A percentile compares a stretch with the other conserved stretches of the same genome.
phyloP scores from a whole-genome alignment of 2,113 vertebrate species.

The Phycodurus eques region DNA sequence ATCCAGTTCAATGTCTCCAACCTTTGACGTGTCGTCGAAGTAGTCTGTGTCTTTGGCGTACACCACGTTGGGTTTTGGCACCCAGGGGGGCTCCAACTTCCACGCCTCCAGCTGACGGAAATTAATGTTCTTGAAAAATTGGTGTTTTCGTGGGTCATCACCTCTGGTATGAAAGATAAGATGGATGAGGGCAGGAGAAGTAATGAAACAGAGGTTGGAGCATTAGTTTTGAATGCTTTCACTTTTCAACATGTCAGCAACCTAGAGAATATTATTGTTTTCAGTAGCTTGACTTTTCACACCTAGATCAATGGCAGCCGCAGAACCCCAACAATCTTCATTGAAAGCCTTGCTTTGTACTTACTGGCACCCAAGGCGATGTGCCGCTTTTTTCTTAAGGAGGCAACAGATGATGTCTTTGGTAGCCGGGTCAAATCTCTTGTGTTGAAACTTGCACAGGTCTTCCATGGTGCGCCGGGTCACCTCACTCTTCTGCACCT shows the following conservation, averaged over 20 bases:
- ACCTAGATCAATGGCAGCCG: too few relatives aligned
- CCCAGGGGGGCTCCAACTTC: conserved; percentile 78
- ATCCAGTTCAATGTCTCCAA: conserved; percentile 73
- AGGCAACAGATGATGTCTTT: conserved; percentile 80
- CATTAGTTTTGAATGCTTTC: background rate
- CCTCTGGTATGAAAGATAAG: conserved; percentile 51
- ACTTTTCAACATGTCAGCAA: background rate
- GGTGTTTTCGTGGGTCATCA: conserved; percentile 80
- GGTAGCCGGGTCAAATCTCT: conserved; percentile 74
- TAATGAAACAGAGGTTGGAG: background rate
- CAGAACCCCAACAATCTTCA: background rate
- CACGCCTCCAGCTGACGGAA: conserved; percentile 82
- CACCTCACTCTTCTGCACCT: conserved; percentile 81
- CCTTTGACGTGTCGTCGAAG: conserved; percentile 77
- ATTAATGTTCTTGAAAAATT: conserved; percentile 82
- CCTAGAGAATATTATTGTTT: background rate
- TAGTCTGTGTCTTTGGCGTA: conserved; percentile 80
- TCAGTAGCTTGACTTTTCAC: background rate
- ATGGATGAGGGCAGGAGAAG: background rate
- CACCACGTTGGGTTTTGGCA: conserved; percentile 82
- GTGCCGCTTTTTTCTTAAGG: conserved; percentile 77
- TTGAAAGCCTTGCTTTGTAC: conserved; percentile 5
- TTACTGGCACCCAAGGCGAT: conserved; percentile 85
- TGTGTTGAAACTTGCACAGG: conserved; percentile 77
- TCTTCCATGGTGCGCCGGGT: conserved; percentile 82